These are phyloP conservation scores for Pammene fasciana DNA, from an alignment of 2,888 invertebrate genomes.

Conservation along the genomic window DNA sequence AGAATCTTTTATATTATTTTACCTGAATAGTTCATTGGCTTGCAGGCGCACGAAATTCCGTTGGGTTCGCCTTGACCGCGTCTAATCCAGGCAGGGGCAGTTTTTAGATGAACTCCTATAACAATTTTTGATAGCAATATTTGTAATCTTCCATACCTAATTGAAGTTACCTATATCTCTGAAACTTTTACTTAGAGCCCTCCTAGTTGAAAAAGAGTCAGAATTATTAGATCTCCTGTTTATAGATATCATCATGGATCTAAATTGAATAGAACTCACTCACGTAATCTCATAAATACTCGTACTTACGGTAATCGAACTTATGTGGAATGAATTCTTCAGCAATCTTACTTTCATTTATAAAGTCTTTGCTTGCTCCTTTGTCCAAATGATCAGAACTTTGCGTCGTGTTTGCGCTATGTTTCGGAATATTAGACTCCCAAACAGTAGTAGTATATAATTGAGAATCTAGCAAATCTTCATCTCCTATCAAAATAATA, in stretches of 20 bases:
- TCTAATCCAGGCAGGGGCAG: slow-evolving; percentile 53
- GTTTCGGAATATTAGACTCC: background rate
- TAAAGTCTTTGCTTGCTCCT: slow-evolving; percentile 9
- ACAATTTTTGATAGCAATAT: background rate
- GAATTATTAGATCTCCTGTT: no score
- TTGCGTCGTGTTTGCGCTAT: slow-evolving; percentile 1
- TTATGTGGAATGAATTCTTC: slow-evolving; percentile 43
- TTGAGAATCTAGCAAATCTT: slow-evolving; percentile 3
- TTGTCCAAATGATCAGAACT: slow-evolving; percentile 1
- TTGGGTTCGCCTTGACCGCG: slow-evolving; percentile 41
- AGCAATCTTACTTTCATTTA: slow-evolving; percentile 28
- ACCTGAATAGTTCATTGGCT: slow-evolving; percentile 2
- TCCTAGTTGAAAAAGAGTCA: no score
- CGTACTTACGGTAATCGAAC: slow-evolving; percentile 54
- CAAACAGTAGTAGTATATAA: background rate
- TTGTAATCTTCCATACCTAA: no score
- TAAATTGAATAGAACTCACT: background rate
- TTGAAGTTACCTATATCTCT: no score
- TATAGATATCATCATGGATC: background rate
- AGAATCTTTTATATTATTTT: background rate
- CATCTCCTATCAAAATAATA: slow-evolving; percentile 4
- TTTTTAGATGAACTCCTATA: slow-evolving; percentile 50
- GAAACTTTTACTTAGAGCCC: no score
- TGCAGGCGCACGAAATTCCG: slow-evolving; percentile 4
- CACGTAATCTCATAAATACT: slow-evolving; percentile 26